phyloP scores from a whole-genome alignment of 2,113 vertebrate species.

The Melanocharis versteri region DNA sequence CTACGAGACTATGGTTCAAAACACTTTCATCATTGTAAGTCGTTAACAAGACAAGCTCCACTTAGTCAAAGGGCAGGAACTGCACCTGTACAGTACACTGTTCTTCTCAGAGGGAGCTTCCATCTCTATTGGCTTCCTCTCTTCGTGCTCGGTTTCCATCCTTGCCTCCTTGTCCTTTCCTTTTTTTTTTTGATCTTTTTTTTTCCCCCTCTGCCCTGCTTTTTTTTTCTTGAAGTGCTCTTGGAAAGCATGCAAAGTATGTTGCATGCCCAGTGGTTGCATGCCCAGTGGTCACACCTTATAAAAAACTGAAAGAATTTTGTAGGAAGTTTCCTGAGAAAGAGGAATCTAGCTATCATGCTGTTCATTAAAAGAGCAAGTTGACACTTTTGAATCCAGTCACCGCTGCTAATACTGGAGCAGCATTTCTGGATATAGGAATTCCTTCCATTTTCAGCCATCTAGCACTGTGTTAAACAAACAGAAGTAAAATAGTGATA shows the following conservation, averaged over 20 bases:
- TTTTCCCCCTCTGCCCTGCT: fast-evolving
- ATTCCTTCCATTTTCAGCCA: constrained; percentile 28
- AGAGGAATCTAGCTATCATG: neutral
- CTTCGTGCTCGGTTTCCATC: neutral
- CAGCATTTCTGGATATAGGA: neutral
- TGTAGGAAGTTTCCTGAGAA: constrained; percentile 30
- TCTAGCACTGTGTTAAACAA: neutral
- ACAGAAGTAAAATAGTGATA: neutral
- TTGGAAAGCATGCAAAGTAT: constrained; percentile 18
- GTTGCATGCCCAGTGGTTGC: neutral
- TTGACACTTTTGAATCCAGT: neutral
- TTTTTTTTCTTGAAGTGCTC: constrained; percentile 10
- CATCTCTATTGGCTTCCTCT: constrained; percentile 33
- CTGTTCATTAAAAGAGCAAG: neutral
- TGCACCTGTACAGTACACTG: constrained; percentile 70
- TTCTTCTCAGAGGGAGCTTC: constrained; percentile 37
- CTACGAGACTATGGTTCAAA: constrained; percentile 83
- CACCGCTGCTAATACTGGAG: neutral
- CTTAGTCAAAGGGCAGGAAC: constrained; percentile 82
- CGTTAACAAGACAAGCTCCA: constrained; percentile 88
- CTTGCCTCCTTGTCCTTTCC: neutral
- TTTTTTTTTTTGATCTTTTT: neutral
- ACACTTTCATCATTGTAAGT: constrained; percentile 88
- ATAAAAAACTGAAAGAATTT: constrained; percentile 43
- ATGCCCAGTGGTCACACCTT: constrained; percentile 40